phyloP scores from a whole-genome alignment of 2,888 invertebrate species.

The Miltochrista miniata region DNA sequence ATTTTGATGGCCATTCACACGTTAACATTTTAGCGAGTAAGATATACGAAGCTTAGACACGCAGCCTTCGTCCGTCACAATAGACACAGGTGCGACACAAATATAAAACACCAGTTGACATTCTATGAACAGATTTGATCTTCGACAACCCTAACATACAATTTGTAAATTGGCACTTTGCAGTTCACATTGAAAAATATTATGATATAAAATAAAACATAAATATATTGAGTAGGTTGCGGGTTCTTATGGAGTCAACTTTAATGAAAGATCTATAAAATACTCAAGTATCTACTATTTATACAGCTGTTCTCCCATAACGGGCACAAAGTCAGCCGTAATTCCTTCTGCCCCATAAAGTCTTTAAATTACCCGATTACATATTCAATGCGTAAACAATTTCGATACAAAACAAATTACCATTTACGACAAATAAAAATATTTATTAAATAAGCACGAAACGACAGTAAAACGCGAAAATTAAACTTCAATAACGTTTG shows the following conservation, averaged over 20 bases:
- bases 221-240: constrained; percentile 2
- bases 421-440: constrained; percentile 50
- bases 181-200: background rate
- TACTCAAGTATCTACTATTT: background rate
- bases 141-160: background rate
- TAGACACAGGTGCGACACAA: too few relatives aligned
- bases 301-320: background rate
- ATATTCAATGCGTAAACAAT: constrained; percentile 34
- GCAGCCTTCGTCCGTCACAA: background rate
- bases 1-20: too few relatives aligned
- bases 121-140: background rate
- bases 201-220: constrained; percentile 7
- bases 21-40: too few relatives aligned
- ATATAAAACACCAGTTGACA: too few relatives aligned
- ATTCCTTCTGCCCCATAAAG: constrained; percentile 11
- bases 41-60: too few relatives aligned
- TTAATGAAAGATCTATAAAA: constrained; percentile 2
- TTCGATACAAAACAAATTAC: constrained; percentile 49
- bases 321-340: constrained; percentile 10
- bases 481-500: constrained; percentile 64
- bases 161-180: background rate
- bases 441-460: constrained; percentile 65
- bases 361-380: constrained; percentile 20
- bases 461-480: constrained; percentile 64
- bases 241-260: background rate